phyloP scores from a whole-genome alignment of 2,888 invertebrate species.

The Hypomecis atomaria region DNA sequence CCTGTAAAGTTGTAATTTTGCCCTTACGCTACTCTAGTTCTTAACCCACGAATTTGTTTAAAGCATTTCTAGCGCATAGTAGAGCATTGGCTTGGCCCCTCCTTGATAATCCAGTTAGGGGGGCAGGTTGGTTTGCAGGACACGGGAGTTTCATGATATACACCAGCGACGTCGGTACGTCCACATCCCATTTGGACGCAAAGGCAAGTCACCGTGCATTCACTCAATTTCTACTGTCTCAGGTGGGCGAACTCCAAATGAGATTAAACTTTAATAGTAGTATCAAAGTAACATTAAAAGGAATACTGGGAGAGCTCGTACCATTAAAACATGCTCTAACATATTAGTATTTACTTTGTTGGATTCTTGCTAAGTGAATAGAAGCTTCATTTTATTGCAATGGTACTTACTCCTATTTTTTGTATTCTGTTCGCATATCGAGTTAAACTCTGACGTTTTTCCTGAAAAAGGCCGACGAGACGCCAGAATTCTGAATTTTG shows the following conservation, averaged over 20 bases:
- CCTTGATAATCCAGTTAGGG: conserved; percentile 65
- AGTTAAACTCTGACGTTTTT: conserved; percentile 16
- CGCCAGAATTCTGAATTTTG: conserved; percentile 38
- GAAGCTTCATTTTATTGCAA: neutral
- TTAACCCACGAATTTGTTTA: no score
- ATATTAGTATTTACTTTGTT: conserved; percentile 35
- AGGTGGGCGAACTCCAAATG: conserved; percentile 33
- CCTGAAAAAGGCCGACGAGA: conserved; percentile 30
- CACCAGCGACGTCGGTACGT: conserved; percentile 54
- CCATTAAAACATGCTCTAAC: conserved; percentile 35
- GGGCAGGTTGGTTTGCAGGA: conserved; percentile 62
- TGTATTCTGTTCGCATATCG: conserved; percentile 2
- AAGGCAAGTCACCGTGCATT: conserved; percentile 37
- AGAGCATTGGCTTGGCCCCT: conserved; percentile 27
- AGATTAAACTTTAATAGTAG: conserved; percentile 34
- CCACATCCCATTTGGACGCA: conserved; percentile 57
- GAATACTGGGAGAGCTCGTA: conserved; percentile 27
- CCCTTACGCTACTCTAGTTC: no score
- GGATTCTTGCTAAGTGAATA: conserved; percentile 20
- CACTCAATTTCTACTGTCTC: conserved; percentile 35
- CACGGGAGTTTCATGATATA: conserved; percentile 61
- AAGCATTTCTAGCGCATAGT: conserved; percentile 45
- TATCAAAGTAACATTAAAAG: conserved; percentile 36
- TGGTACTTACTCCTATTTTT: neutral
- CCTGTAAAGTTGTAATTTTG: no score